Evolutionary conservation across 2,888 invertebrate genomes (phyloP).

Genomic region (Ennomos quercinarius): DNA sequence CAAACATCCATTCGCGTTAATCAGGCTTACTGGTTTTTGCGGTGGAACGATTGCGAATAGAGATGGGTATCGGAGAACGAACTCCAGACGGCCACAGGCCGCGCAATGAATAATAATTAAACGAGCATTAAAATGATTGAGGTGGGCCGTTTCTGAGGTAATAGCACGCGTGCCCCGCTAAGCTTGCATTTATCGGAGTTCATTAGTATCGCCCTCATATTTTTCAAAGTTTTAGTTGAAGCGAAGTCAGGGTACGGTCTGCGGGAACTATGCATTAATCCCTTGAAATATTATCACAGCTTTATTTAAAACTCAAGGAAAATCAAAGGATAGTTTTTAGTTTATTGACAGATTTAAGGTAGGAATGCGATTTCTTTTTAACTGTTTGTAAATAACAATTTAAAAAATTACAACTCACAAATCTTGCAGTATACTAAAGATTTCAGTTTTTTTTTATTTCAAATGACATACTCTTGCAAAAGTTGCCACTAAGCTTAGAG

Average conservation of each 20-base stretch:
- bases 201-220: conserved; percentile 65
- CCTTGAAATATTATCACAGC: conserved; percentile 17
- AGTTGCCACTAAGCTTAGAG: neutral
- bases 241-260: conserved; percentile 16
- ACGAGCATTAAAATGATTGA: conserved; percentile 70
- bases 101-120: conserved; percentile 71
- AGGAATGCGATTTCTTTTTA: no score
- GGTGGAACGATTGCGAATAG: conserved; percentile 52
- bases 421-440: no score
- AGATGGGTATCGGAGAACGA: conserved; percentile 53
- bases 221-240: conserved; percentile 58
- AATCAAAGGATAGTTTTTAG: neutral
- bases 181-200: conserved; percentile 71
- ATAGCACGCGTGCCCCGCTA: conserved; percentile 65
- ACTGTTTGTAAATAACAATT: no score
- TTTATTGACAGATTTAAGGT: no score
- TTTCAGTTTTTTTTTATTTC: neutral
- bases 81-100: conserved; percentile 50
- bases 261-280: conserved; percentile 20
- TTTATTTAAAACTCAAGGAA: neutral
- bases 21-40: conserved; percentile 57
- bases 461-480: neutral
- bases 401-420: no score
- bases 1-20: conserved; percentile 51
- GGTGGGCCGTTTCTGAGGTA: conserved; percentile 63